These are phyloP conservation scores for Protophormia terraenovae DNA, from an alignment of 2,888 invertebrate genomes.

Conservation along the genomic window DNA sequence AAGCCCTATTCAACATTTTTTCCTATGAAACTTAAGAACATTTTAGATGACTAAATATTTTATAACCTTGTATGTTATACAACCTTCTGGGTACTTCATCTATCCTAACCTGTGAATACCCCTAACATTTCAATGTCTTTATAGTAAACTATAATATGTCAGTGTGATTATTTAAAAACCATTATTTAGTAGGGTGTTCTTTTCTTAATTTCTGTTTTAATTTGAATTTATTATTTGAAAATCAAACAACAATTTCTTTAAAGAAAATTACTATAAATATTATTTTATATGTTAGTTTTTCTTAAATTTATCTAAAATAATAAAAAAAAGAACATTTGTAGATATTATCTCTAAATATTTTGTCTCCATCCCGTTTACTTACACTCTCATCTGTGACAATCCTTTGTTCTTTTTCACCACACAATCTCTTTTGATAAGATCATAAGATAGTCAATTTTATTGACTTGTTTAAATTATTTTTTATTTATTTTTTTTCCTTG, in stretches of 20 bases:
- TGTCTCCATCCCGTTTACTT: background rate
- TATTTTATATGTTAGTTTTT: background rate
- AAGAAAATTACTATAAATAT: background rate
- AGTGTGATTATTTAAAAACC: background rate
- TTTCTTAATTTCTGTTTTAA: background rate
- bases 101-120: background rate
- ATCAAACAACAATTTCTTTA: background rate
- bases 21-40: no score
- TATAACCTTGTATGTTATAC: no score
- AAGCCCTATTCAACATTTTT: background rate
- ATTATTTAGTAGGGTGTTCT: background rate
- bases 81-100: background rate
- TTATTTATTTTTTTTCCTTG: background rate
- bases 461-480: slow-evolving; percentile 41
- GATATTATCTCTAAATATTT: slow-evolving; percentile 1
- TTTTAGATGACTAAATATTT: no score
- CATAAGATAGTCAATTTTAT: slow-evolving; percentile 58
- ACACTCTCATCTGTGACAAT: slow-evolving; percentile 21
- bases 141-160: background rate
- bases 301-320: background rate
- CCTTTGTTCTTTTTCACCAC: background rate
- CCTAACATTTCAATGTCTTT: background rate
- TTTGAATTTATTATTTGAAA: background rate
- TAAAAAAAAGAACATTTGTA: background rate
- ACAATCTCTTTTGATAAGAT: slow-evolving; percentile 48